These are phyloP conservation scores for Tolmerus cingulatus DNA, from an alignment of 2,888 invertebrate genomes.

Conservation along the genomic window DNA sequence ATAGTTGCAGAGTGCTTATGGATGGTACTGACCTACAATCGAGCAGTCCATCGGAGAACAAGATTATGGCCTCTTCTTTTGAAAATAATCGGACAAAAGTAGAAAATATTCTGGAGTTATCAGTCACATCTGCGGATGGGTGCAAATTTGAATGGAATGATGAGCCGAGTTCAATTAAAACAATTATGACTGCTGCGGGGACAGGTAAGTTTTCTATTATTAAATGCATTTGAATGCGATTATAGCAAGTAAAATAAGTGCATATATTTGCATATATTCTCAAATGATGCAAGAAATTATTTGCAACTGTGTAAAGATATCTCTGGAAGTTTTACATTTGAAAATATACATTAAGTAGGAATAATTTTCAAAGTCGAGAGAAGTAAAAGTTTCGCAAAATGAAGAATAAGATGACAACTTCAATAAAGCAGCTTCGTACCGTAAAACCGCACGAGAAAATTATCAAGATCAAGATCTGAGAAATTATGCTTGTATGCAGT, in stretches of 20 bases:
- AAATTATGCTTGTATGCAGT: not conserved
- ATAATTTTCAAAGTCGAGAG: not conserved
- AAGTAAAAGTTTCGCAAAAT: not conserved
- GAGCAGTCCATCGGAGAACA: not conserved
- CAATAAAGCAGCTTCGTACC: not conserved
- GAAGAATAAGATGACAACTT: not conserved
- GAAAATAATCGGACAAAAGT: conserved; percentile 56
- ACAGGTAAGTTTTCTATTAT: conserved; percentile 21
- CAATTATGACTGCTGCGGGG: not conserved
- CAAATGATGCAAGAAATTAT: not conserved
- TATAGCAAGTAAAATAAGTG: not conserved
- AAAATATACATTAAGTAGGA: not conserved
- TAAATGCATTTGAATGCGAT: not conserved
- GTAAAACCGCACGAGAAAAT: not conserved
- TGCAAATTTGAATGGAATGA: conserved; percentile 47
- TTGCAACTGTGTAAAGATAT: not conserved
- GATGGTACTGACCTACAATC: not conserved
- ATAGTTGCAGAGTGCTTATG: not conserved
- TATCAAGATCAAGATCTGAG: not conserved
- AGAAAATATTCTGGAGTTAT: conserved; percentile 7
- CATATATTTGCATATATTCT: not conserved
- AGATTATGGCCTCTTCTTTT: conserved; percentile 57
- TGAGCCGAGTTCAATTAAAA: conserved; percentile 51
- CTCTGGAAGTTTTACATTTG: not conserved
- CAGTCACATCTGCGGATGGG: conserved; percentile 21